Conservation (phyloP, 2,113 vertebrate genomes). For the Rhinolophus sinicus region DNA sequence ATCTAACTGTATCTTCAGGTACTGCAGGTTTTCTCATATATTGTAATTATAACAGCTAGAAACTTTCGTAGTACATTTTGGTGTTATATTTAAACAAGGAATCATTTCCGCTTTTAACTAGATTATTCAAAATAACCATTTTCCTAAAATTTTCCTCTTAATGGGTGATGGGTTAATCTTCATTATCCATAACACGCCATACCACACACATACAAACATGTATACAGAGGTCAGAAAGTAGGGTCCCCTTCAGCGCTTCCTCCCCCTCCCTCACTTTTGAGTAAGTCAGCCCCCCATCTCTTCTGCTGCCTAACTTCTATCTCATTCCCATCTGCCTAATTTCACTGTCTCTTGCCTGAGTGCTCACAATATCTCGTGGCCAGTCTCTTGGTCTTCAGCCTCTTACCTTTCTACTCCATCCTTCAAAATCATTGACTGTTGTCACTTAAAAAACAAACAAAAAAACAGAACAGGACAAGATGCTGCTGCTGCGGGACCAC, state of each 20-base stretch:
- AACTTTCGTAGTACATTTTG: not conserved
- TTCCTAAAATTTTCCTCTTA: not conserved
- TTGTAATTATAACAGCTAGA: not conserved
- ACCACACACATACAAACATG: not conserved
- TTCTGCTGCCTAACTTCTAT: not conserved
- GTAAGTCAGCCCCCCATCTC: not conserved
- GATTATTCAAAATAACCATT: not conserved
- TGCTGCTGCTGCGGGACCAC: no score
- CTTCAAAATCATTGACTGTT: not conserved
- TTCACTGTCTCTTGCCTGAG: not conserved
- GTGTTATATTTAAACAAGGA: not conserved
- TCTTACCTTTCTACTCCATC: not conserved
- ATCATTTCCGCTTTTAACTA: not conserved
- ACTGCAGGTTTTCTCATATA: not conserved
- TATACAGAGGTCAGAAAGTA: not conserved
- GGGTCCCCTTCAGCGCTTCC: not conserved
- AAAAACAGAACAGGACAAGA: not conserved
- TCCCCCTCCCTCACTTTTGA: not conserved
- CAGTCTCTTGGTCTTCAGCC: not conserved
- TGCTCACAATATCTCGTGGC: not conserved
- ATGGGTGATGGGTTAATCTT: not conserved
- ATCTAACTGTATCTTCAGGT: not conserved
- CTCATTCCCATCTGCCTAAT: no score
- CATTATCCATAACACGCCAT: accelerated
- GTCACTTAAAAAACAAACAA: not conserved